Evolutionary conservation across 2,888 invertebrate genomes (phyloP), one percentile per base, ranked within the genome.

Genomic region (Melanargia galathea): DNA sequence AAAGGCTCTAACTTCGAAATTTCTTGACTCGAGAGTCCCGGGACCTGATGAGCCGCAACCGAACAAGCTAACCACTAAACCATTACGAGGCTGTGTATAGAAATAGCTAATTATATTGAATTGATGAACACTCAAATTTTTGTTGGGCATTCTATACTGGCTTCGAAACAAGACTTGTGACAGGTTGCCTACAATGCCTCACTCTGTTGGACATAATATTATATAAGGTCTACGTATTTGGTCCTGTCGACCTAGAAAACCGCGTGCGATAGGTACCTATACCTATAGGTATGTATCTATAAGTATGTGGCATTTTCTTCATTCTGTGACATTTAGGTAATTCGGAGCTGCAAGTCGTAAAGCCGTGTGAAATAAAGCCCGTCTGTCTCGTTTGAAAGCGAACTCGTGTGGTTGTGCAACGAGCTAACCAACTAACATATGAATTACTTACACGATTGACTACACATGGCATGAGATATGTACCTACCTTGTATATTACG

Each of bases 281-380:
- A n/a, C n/a, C n/a, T n/a, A 59, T 65, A 35, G 7, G 65, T 65
- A 65, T 64, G 66, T 64, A 69, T 64, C n/a, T n/a, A 63, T 65
- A 69, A 63, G 33, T 49, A 51, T 49, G 62, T 60, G 48, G 46
- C 60, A 24, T 61, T 43, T 61, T 22, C 45, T 20, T 33, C 45
- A 57, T 43, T 33, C 30, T 20, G 48, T 13, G 20, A 20, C 49
- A 49, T 48, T 63, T 52, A 54, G 49, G 35, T 43, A 35, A 52
- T 20, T 20, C 13, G 11, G 45, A 46, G 45, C 45, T 46, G 33
- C 60, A 57, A 51, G 51, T 52, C 60, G 45, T 26, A 57, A 63
- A 63, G 33, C 48, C 40, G 63, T 57, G 62, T 56, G 56, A 22
- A 55, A 60, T 63, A 65, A 56, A 43, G 33, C 54, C n/a, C 40